Base-by-base conservation (phyloP, 2,113 vertebrate genomes). In the human region DNA sequence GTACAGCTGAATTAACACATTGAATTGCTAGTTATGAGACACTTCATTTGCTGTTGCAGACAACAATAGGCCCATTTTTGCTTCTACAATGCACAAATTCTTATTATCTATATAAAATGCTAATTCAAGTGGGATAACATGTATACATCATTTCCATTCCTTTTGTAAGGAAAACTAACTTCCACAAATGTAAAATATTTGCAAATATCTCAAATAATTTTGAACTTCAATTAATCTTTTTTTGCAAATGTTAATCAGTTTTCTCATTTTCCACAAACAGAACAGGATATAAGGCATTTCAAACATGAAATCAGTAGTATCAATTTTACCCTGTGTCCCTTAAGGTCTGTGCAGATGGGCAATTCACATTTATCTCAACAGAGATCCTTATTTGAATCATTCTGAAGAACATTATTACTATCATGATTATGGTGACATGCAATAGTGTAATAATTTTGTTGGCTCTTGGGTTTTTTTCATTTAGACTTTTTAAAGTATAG, bases 11-110 rank as follows among this genome's bases (percentile, higher is more conserved):
- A 96, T 98, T 97, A 96, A 85, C 95, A 96, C 92, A 82, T 90
- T 98, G 90, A 98, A 98, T 98, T 95, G 88, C 90, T 95, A 75
- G 92, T 96, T 98, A 96, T 94, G 87, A 97, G 97, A 88, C 93
- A 93, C 94, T 97, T 96, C 96, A 96, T 98, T 96, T 94, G 93
- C 95, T 95, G 10, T 92, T 96, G 88, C 85, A 95, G 95, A 75
- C 76, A 92, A 97, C 93, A 97, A 91, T 96, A 90, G 87, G 45
- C 72, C 78, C 84, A 93, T 97, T 98, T 98, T 92, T 97, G 76
- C 78, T 97, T 93, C 52, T 92, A 85, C 81, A 94, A 94, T 95
- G 85, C 90, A 89, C 88, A 94, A 40, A 92, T 97, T 94, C 97
- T 95, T 97, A 92, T 92, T 97, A 95, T 90, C 64, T 90, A 40